Conservation (phyloP, 2,113 vertebrate species). For the Greenwoodochromis staneri region DNA sequence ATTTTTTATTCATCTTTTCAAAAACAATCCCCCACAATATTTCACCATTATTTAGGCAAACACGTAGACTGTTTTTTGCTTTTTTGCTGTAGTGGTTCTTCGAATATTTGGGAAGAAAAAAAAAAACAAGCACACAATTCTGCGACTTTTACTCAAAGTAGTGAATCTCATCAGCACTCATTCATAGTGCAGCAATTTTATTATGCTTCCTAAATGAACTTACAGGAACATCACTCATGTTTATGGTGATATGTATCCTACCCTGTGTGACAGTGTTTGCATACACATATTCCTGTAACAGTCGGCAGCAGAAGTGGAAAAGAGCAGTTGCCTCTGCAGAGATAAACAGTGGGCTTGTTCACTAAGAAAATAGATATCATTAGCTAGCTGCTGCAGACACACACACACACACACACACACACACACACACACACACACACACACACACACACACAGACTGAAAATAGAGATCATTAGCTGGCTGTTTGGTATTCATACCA, state of each 20-base stretch:
- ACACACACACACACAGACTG: background rate
- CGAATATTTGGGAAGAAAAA: background rate
- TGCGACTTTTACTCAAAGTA: background rate
- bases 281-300: background rate
- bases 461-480: conserved; percentile 68
- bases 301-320: conserved; percentile 9
- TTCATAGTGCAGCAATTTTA: background rate
- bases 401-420: background rate
- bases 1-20: background rate
- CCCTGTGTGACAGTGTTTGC: background rate
- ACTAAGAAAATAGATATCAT: conserved; percentile 57
- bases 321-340: conserved; percentile 18
- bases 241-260: background rate
- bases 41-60: background rate
- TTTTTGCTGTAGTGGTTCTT: background rate
- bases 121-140: background rate
- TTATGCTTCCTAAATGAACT: background rate
- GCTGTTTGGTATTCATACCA: conserved; percentile 74
- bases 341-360: conserved; percentile 24
- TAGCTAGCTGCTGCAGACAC: conserved; percentile 3
- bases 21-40: background rate
- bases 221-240: background rate
- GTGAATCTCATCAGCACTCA: background rate
- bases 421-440: background rate
- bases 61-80: background rate